phyloP scores from a whole-genome alignment of 2,113 vertebrate genomes.

The Hippocampus abdominalis region DNA sequence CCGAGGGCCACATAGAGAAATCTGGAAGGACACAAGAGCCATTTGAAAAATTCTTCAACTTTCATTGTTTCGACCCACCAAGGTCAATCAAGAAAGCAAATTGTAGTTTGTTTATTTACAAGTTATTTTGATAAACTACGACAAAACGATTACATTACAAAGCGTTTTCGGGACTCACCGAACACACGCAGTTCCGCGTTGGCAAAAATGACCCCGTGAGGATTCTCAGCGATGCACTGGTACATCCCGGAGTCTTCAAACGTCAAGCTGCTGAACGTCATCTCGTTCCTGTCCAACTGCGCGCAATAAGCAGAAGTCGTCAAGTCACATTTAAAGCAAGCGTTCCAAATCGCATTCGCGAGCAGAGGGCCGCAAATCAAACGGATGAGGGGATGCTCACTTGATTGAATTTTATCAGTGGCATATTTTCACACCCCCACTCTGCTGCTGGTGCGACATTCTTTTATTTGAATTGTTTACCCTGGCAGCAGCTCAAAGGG shows the following conservation, averaged over 20 bases:
- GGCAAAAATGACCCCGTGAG: constrained; percentile 83
- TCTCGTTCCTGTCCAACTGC: constrained; percentile 80
- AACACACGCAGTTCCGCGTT: constrained; percentile 91
- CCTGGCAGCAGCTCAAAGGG: constrained; percentile 44
- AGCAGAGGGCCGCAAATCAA: constrained; percentile 16
- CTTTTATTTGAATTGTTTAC: constrained; percentile 29
- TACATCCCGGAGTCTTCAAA: constrained; percentile 91
- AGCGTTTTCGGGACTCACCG: constrained; percentile 74
- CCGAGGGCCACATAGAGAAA: too few species aligned
- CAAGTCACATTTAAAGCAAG: not conserved
- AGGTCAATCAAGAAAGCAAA: too few species aligned
- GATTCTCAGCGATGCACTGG: constrained; percentile 93
- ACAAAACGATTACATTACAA: constrained; percentile 11
- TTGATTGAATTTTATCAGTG: constrained; percentile 6
- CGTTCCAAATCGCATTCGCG: not conserved
- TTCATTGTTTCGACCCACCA: too few species aligned
- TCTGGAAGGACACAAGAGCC: too few species aligned
- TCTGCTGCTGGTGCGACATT: constrained; percentile 38
- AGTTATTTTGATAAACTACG: too few species aligned
- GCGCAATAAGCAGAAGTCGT: constrained; percentile 5
- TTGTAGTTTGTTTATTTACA: too few species aligned
- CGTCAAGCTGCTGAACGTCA: constrained; percentile 78
- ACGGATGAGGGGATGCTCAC: constrained; percentile 12
- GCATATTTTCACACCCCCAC: constrained; percentile 24
- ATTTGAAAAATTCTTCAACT: too few species aligned